Evolutionary conservation across 1,140 invertebrate genomes (phyloP), one percentile per base, ranked within the genome.

Genomic region (Lithobius niger): DNA sequence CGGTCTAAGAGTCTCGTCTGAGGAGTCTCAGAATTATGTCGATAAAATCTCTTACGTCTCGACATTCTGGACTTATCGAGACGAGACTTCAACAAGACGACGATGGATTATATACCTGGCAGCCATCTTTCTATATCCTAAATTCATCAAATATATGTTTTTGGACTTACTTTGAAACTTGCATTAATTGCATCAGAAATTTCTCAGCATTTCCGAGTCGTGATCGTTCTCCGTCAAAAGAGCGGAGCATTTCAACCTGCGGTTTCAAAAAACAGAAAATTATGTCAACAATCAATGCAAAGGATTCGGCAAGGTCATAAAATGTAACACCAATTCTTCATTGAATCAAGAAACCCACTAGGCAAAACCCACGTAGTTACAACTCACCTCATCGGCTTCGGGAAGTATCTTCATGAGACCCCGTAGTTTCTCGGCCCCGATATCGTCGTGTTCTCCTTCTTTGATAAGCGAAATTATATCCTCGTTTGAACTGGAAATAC

Each of bases 371-470:
- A 36, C n/a, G 31, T 1, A 25, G 18, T 36, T n/a, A 36, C n/a
- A 31, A 53, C 57, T 61, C 61, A 74, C 73, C 73, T 97, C 95
- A 66, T 96, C 92, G 40, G 88, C 76, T 69, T 92, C 86, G 0
- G 94, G 95, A 45, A 98, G 69, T 42, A 97, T 86, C 71, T 95
- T 95, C 4, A 96, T 72, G 2, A 98, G 76, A 13, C 91, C 91
- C 1, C 88, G 78, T 2, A 98, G 71, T 65, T 91, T 85, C 72
- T 98, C 94, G 0, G 87, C 81, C 1, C 94, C 94, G 51, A 97
- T 89, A 59, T 88, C 84, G 57, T 87, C 84, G 66, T 92, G 86
- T 15, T 81, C 80, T 0, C 92, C 91, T 53, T 88, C 80, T 50
- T 77, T 74, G 31, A 98, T 86, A 57, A 95, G 73, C 53, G 84